A percentile compares a stretch with the other conserved stretches of the same genome.
Evolutionary conservation across 2,888 invertebrate genomes (phyloP).

Genomic region (Venusia cambrica): DNA sequence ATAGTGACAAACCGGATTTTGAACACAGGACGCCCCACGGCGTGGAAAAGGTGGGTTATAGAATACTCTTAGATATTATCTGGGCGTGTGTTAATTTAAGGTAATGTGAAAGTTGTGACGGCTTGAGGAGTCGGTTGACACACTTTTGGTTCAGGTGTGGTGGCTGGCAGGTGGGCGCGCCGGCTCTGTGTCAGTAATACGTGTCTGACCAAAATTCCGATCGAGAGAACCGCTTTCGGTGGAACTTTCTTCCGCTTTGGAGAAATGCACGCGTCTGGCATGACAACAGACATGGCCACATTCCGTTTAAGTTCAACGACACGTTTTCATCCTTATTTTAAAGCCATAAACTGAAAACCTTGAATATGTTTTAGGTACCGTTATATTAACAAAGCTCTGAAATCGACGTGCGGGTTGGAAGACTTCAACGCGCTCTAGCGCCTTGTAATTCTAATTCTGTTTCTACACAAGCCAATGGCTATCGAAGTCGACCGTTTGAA

Average conservation of each 20-base stretch:
- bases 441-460: conserved; percentile 22
- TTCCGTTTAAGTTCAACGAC: too few relatives aligned
- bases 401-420: conserved; percentile 56
- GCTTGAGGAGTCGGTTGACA: conserved; percentile 74
- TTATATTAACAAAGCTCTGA: conserved; percentile 37
- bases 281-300: too few relatives aligned
- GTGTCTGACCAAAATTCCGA: conserved; percentile 73
- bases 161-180: conserved; percentile 73
- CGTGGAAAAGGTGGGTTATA: conserved; percentile 70
- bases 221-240: conserved; percentile 70
- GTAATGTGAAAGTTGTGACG: conserved; percentile 78
- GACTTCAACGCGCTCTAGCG: conserved; percentile 70
- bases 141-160: conserved; percentile 77
- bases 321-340: too few relatives aligned
- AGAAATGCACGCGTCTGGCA: conserved; percentile 12
- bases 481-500: conserved; percentile 27
- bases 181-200: conserved; percentile 60
- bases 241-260: conserved; percentile 65
- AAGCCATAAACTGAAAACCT: too few relatives aligned
- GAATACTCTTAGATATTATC: conserved; percentile 39
- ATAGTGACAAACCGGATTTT: conserved; percentile 77
- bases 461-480: conserved; percentile 25
- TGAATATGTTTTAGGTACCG: too few relatives aligned
- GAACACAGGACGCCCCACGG: conserved; percentile 63
- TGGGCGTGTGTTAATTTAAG: conserved; percentile 69